Evolutionary conservation across 53 echinoderm and acorn worm species (phyloP).

Genomic region (Glandiceps talaboti): DNA sequence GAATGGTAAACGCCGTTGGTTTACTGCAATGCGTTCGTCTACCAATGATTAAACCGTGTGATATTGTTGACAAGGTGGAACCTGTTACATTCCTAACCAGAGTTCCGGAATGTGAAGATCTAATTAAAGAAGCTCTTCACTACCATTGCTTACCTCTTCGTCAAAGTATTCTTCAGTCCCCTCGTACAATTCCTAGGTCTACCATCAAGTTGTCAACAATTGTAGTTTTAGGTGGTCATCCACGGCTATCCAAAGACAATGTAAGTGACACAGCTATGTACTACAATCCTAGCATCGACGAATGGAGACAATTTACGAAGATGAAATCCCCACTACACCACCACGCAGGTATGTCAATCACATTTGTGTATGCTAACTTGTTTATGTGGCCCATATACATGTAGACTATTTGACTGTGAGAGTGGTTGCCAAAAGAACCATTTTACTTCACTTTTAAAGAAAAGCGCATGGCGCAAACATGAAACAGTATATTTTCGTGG

Average conservation of each 20-base stretch:
- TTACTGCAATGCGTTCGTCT: conserved; percentile 61
- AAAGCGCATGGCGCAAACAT: too few relatives aligned
- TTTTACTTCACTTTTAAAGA: too few relatives aligned
- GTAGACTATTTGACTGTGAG: too few relatives aligned
- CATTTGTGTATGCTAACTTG: too few relatives aligned
- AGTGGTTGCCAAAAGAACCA: too few relatives aligned
- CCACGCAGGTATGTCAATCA: conserved; percentile 72
- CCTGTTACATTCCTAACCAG: conserved; percentile 51
- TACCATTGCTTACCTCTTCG: conserved; percentile 85
- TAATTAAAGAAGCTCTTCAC: conserved; percentile 80
- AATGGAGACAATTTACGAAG: conserved; percentile 47
- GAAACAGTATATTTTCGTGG: too few relatives aligned
- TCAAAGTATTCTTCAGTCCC: conserved; percentile 72
- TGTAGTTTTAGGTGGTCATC: conserved; percentile 77
- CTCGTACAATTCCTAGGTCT: conserved; percentile 64
- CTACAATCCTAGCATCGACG: conserved; percentile 38
- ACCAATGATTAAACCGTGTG: conserved; percentile 67
- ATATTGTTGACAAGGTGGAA: conserved; percentile 86
- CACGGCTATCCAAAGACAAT: conserved; percentile 48
- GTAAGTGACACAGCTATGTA: conserved; percentile 48
- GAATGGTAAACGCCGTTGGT: conserved; percentile 23
- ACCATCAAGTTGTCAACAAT: conserved; percentile 32
- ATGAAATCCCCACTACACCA: conserved; percentile 77
- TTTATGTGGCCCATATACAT: too few relatives aligned
- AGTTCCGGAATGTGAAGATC: conserved; percentile 46